Evolutionary conservation across 2,888 invertebrate genomes (phyloP).

Genomic region (Glaucopsyche alexis): DNA sequence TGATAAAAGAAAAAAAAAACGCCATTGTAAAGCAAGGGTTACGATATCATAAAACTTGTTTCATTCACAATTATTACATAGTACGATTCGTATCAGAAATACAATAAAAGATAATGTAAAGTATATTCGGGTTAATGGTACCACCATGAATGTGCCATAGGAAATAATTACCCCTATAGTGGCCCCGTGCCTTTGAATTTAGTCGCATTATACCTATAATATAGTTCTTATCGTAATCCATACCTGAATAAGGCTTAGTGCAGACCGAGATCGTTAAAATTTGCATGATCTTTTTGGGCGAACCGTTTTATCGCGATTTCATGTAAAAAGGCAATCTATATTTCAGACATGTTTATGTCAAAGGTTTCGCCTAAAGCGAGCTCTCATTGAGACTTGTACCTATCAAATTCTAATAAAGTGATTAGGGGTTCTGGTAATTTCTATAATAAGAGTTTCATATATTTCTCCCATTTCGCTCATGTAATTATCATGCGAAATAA

Average conservation of each 20-base stretch:
- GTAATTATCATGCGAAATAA: neutral
- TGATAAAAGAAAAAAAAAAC: constrained; percentile 8
- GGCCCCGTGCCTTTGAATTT: constrained; percentile 38
- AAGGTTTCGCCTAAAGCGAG: neutral
- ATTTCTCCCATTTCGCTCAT: neutral
- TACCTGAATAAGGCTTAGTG: constrained; percentile 22
- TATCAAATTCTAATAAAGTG: neutral
- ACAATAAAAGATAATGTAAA: constrained; percentile 44
- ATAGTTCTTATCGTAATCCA: constrained; percentile 39
- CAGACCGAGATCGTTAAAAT: constrained; percentile 5
- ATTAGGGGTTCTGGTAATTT: neutral
- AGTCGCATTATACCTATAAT: constrained; percentile 35
- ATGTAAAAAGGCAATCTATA: constrained; percentile 19
- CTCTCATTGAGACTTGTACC: neutral
- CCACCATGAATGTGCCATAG: constrained; percentile 39
- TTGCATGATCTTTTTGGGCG: constrained; percentile 28
- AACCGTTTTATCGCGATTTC: constrained; percentile 20
- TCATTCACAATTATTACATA: constrained; percentile 38
- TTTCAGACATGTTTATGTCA: constrained; percentile 17
- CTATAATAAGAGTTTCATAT: neutral
- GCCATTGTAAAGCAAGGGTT: constrained; percentile 16
- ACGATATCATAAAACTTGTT: constrained; percentile 37
- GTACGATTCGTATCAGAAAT: constrained; percentile 40
- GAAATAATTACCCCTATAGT: constrained; percentile 39
- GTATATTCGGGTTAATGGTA: constrained; percentile 42